A percentile compares a stretch with the other conserved stretches of the same genome.
phyloP scores from a whole-genome alignment of 2,797 vertebrate genomes.

The Oreochromis mossambicus region DNA sequence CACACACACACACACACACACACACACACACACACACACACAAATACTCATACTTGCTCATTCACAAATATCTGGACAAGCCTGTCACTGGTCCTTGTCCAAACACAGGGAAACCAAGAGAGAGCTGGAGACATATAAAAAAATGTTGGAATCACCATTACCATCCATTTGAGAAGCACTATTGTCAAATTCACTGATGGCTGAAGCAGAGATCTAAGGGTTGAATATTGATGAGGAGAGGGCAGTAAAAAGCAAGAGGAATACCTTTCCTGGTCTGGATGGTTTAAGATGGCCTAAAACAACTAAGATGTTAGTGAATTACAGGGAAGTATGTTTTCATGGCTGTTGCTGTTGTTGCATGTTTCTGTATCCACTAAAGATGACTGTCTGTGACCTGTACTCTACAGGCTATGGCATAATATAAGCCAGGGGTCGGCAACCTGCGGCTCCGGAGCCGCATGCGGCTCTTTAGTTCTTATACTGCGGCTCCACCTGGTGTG shows the following conservation, averaged over 20 bases:
- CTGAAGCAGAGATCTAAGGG: slow-evolving; percentile 8
- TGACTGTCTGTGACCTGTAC: not conserved
- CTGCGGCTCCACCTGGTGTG: too few species aligned
- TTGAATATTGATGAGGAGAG: not conserved
- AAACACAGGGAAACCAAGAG: slow-evolving; percentile 61
- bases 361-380: not conserved
- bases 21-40: slow-evolving; percentile 10
- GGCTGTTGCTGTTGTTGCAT: not conserved
- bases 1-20: not conserved
- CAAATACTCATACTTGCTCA: slow-evolving; percentile 42
- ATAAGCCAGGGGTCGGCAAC: not conserved
- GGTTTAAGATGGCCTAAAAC: not conserved
- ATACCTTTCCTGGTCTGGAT: not conserved
- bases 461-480: too few species aligned
- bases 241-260: not conserved
- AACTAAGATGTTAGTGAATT: not conserved
- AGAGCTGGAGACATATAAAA: slow-evolving; percentile 51
- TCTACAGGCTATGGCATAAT: not conserved
- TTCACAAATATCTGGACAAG: slow-evolving; percentile 75
- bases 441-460: too few species aligned
- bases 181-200: slow-evolving; percentile 25
- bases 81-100: slow-evolving; percentile 70
- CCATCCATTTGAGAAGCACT: not conserved
- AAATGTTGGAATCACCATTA: not conserved
- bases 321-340: not conserved